Evolutionary conservation across 2,888 invertebrate genomes (phyloP), one percentile per base, ranked within the genome.

Genomic region (Micoletzkya japonica): DNA sequence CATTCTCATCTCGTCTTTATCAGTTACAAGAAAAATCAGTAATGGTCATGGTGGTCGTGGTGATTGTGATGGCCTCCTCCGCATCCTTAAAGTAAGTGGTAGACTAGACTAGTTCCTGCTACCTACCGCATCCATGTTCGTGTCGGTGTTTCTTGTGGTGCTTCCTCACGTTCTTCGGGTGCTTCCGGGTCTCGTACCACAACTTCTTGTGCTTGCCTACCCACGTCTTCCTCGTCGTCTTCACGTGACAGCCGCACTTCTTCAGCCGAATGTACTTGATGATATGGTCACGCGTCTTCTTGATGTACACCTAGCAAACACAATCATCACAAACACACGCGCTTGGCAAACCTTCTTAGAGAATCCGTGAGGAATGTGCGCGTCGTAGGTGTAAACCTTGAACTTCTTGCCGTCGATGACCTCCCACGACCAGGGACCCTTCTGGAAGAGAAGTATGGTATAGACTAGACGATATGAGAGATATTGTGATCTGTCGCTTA

Each of bases 251-350:
- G 44, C 61, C 61, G 50, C 61, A 61, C 50, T 61, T 61, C 61
- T 61, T 61, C 61, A 61, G 61, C 20, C 61, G 61, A 26, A 61
- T 61, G 50, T 61, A 61, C 49, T 61, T 61, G 61, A 61, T 61
- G 50, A 61, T 61, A 14, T 61, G 61, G 14, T 61, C 61, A 32
- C 61, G 61, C 24, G 61, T 61, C 32, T 61, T 61, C 49, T 61
- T 61, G 61, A 61, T 61, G 50, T 34, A 61, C n/a, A 61, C 61
- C 61, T 61, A 14, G 32, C 28, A 10, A 17, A 28, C 24, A 60
- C 44, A 34, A 36, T 6, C 30, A 2, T 32, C 24, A 26, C 4
- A 7, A 14, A 56, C 17, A 28, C 26, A 56, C 4, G 3, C 17
- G 3, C 7, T 6, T 6, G 14, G 24, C 26, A 3, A 1, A 61